phyloP scores from a whole-genome alignment of 2,113 vertebrate genomes.

The Probosciger aterrimus region DNA sequence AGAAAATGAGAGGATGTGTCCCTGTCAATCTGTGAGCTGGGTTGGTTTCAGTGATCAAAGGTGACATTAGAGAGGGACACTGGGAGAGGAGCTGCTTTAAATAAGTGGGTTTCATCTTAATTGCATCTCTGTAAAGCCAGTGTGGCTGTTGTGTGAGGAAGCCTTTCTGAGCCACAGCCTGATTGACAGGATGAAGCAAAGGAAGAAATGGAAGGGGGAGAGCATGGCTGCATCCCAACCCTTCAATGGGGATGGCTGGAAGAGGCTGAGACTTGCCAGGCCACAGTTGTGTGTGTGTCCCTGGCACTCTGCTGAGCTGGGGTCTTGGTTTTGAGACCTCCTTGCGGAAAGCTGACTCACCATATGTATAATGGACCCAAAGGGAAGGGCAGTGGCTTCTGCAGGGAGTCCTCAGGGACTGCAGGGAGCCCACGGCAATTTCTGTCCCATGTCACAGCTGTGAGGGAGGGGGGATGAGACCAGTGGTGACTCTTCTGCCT shows the following conservation, averaged over 20 bases:
- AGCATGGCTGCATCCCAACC: rapidly evolving
- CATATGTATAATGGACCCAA: background rate
- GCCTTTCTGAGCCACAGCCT: background rate
- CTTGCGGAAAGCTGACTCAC: background rate
- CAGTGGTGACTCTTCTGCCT: background rate
- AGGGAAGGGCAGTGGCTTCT: background rate
- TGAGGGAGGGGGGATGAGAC: background rate
- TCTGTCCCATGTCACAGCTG: background rate
- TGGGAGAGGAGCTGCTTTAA: slow-evolving; percentile 29
- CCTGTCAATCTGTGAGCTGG: background rate
- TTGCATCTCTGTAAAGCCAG: slow-evolving; percentile 32
- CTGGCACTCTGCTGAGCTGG: background rate
- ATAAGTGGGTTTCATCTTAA: slow-evolving; percentile 47
- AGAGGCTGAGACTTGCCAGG: background rate
- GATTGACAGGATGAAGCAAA: background rate
- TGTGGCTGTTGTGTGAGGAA: background rate
- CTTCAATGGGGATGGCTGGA: background rate
- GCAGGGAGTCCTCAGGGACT: background rate
- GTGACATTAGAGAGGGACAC: background rate
- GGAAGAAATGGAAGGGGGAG: background rate
- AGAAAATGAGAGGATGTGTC: background rate
- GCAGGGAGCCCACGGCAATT: background rate
- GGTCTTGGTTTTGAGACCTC: background rate
- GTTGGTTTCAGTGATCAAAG: slow-evolving; percentile 46
- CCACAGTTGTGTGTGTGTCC: rapidly evolving